Evolutionary conservation across 1,140 invertebrate species (phyloP), one percentile per base, ranked within the genome.

Genomic region (Coptotermes formosanus): DNA sequence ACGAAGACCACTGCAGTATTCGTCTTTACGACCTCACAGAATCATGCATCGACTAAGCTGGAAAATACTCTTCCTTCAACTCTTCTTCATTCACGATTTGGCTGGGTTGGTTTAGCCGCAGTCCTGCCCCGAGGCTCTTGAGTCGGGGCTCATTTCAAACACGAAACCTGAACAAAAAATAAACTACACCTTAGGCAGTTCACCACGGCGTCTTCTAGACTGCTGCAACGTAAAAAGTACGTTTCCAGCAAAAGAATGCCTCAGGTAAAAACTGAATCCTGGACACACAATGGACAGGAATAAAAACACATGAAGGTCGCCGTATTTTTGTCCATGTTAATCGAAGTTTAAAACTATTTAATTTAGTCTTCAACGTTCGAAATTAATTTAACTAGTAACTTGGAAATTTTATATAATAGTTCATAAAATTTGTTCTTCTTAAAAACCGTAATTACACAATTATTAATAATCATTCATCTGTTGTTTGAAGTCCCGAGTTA

Each of bases 81-180:
- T 75, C 64, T 75, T 30, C 64, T 75, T 75, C 64, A 75, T 75
- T 75, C 64, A 75, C 64, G 64, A 75, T 75, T 75, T 75, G 64
- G 64, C n/a, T 75, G 64, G 64, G 64, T 75, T 75, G 64, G 64
- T 30, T 75, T 75, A 75, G 64, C 64, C 64, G 64, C 25, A 75
- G 64, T 75, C 64, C 64, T 75, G 64, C 64, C 64, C 64, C 1
- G 25, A 25, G 64, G 64, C 64, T n/a, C 25, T 75, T 25, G 25
- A 30, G n/a, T 75, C 64, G n/a, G 64, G 64, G 64, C 25, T 75
- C 64, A 75, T 75, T 75, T 75, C 64, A 75, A 75, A 75, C 64
- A 75, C 64, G 64, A 75, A 64, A 75, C 64, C 64, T 30, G 25
- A 75, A 75, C 64, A 75, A 75, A 75, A 75, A 75, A 75, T 30